Percentiles rank a stretch among this genome's conserved stretches.
phyloP scores from a whole-genome alignment of 2,797 vertebrate genomes.

The Poecilia wingei region DNA sequence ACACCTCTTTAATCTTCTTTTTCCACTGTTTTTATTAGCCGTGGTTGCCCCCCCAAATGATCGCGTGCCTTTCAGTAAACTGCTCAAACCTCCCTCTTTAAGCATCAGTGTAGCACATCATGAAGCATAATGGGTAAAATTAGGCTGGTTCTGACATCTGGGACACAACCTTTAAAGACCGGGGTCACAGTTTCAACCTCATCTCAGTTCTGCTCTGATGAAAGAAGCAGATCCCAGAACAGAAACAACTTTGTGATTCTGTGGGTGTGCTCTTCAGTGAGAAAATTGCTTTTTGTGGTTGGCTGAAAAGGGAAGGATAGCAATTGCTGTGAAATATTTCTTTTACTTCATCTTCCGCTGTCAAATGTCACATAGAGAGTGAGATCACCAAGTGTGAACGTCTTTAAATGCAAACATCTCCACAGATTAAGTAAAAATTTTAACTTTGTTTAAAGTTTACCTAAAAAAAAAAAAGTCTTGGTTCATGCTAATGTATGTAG shows the following conservation, averaged over 20 bases:
- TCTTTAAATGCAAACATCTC: neutral
- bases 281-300: constrained; percentile 16
- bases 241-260: neutral
- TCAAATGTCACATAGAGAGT: neutral
- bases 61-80: neutral
- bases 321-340: neutral
- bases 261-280: neutral
- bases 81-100: neutral
- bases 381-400: neutral
- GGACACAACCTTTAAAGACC: neutral
- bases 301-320: neutral
- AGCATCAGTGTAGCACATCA: neutral
- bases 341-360: neutral
- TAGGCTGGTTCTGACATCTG: neutral
- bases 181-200: neutral
- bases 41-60: neutral
- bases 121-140: neutral
- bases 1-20: constrained; percentile 2
- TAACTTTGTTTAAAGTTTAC: neutral
- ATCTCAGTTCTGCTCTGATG: neutral
- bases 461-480: neutral
- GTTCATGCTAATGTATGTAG: neutral
- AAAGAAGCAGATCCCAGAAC: neutral
- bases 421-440: neutral
- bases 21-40: neutral